Evolutionary conservation across 2,113 vertebrate species (phyloP).

Genomic region (Ctenodactylus gundi): DNA sequence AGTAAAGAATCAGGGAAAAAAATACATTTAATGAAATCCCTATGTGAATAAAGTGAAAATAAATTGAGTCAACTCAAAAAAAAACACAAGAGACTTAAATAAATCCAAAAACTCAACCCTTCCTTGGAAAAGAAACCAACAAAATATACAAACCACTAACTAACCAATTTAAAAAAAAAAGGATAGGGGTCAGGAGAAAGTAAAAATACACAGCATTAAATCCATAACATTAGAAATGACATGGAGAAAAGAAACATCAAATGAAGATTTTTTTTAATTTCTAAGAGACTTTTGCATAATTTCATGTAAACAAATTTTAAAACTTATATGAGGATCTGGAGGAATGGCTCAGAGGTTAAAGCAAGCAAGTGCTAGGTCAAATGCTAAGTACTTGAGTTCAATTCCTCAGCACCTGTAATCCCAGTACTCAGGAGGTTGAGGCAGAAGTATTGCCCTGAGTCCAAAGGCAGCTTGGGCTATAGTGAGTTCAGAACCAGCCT

Average conservation of each 20-base stretch:
- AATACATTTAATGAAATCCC: not conserved
- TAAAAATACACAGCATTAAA: not conserved
- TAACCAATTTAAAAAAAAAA: not conserved
- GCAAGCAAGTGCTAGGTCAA: no score
- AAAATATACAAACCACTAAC: slow-evolving; percentile 20
- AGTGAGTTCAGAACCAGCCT: no score
- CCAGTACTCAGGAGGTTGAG: no score
- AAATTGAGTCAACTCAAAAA: not conserved
- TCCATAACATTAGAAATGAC: not conserved
- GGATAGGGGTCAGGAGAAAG: not conserved
- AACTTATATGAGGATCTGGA: slow-evolving; percentile 11
- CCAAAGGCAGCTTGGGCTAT: no score
- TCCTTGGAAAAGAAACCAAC: slow-evolving; percentile 22
- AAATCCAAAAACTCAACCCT: not conserved
- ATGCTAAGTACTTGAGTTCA: no score
- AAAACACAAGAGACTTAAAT: not conserved
- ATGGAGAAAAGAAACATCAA: slow-evolving; percentile 11
- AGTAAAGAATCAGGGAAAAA: not conserved
- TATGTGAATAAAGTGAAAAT: slow-evolving; percentile 23
- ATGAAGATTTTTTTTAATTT: not conserved
- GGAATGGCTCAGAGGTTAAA: no score
- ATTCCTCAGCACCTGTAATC: no score
- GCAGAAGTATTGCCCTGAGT: no score
- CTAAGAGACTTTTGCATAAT: slow-evolving; percentile 7
- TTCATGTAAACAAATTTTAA: slow-evolving; percentile 43